Evolutionary conservation across 2,797 vertebrate species (phyloP).

Genomic region (Pogonophryne albipinna): DNA sequence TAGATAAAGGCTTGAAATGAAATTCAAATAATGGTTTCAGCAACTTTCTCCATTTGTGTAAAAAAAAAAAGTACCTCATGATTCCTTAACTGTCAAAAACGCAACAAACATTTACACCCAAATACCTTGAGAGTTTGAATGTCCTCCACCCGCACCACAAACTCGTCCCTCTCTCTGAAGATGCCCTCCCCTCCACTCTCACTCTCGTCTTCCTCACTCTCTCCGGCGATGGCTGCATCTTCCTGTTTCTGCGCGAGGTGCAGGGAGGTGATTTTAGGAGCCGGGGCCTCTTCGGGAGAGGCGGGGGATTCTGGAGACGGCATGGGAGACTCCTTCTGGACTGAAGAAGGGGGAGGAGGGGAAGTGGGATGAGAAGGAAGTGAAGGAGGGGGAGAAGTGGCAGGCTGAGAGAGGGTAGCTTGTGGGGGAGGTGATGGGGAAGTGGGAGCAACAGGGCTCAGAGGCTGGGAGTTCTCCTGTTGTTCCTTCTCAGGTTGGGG

Average conservation of each 20-base stretch:
- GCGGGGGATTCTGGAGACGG: slow-evolving; percentile 83
- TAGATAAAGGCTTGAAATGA: no score
- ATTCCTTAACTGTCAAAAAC: background rate
- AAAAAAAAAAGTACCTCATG: background rate
- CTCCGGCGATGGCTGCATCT: slow-evolving; percentile 91
- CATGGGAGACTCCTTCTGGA: slow-evolving; percentile 74
- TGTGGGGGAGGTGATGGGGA: slow-evolving; percentile 60
- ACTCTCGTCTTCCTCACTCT: slow-evolving; percentile 93
- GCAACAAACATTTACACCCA: background rate
- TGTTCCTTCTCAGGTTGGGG: slow-evolving; percentile 73
- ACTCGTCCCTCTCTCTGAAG: slow-evolving; percentile 94
- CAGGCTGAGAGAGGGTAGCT: slow-evolving; percentile 78
- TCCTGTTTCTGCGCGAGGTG: slow-evolving; percentile 94
- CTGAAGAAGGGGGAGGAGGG: slow-evolving; percentile 74
- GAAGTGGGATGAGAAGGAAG: slow-evolving; percentile 73
- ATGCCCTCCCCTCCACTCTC: slow-evolving; percentile 96
- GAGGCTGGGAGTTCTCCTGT: slow-evolving; percentile 69
- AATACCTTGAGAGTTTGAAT: slow-evolving; percentile 92
- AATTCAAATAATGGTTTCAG: background rate
- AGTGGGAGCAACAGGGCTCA: slow-evolving; percentile 62
- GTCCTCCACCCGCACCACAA: slow-evolving; percentile 93
- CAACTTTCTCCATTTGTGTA: background rate
- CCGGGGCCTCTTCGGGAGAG: slow-evolving; percentile 87
- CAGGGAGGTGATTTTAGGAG: slow-evolving; percentile 87
- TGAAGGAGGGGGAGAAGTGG: slow-evolving; percentile 83